phyloP scores from a whole-genome alignment of 30 jellyfish, hydroid and myxozoan species.

The Pseudorhiza aurosa region DNA sequence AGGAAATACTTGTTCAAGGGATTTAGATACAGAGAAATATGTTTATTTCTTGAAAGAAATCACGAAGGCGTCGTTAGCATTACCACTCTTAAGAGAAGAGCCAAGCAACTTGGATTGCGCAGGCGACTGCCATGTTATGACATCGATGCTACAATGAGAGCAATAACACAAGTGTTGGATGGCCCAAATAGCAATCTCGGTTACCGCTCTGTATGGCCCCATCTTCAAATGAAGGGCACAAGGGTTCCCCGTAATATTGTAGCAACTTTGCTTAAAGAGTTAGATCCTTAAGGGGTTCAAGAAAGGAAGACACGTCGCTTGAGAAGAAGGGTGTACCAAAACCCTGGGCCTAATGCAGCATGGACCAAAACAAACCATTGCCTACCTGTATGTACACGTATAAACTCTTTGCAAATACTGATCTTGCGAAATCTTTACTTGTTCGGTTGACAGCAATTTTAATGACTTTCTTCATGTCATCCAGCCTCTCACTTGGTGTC shows the following conservation, averaged over 20 bases:
- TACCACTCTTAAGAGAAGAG: too few relatives aligned
- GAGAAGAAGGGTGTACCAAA: constrained; percentile 19
- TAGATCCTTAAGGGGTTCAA: constrained; percentile 15
- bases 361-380: neutral
- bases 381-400: constrained; percentile 71
- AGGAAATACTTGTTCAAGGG: constrained; percentile 19
- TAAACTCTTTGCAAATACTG: constrained; percentile 72
- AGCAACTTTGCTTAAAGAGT: constrained; percentile 3
- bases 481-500: constrained; percentile 29
- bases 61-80: too few relatives aligned
- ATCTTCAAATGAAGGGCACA: constrained; percentile 4
- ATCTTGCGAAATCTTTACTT: constrained; percentile 80
- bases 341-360: too few relatives aligned
- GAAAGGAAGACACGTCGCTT: constrained; percentile 12
- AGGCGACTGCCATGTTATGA: too few relatives aligned
- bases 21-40: too few relatives aligned
- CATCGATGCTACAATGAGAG: too few relatives aligned
- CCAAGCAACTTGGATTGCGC: too few relatives aligned
- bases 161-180: neutral
- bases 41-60: too few relatives aligned
- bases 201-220: constrained; percentile 35
- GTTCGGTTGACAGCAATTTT: constrained; percentile 68
- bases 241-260: constrained; percentile 26
- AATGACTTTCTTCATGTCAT: constrained; percentile 53
- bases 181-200: constrained; percentile 11